Percentiles rank a stretch among this genome's conserved stretches.
Conservation (phyloP, 2,888 invertebrate genomes). For the Hecatera dysodea region DNA sequence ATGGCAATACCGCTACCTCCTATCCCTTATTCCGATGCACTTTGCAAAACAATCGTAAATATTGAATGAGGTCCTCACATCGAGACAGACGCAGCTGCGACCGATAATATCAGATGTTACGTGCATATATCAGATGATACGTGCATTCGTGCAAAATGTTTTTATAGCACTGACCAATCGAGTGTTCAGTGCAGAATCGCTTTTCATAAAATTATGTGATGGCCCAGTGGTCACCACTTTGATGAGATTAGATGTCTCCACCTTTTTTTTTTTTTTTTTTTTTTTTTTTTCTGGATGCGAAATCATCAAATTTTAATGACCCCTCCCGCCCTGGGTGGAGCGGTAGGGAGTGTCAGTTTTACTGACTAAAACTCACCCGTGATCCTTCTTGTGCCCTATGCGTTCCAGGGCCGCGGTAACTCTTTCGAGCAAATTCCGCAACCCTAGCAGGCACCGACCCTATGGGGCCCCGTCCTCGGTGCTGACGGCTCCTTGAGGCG, state of each 20-base stretch:
- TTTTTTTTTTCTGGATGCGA: no score
- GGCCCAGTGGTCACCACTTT: neutral
- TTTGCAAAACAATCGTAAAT: slow-evolving; percentile 81
- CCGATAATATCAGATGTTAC: slow-evolving; percentile 63
- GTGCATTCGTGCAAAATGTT: slow-evolving; percentile 34
- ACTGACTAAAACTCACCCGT: no score
- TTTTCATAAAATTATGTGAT: slow-evolving; percentile 1
- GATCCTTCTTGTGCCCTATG: no score
- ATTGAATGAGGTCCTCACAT: slow-evolving; percentile 82
- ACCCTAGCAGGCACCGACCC: no score
- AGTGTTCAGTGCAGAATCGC: neutral
- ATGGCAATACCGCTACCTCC: slow-evolving; percentile 7
- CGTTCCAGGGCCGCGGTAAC: no score
- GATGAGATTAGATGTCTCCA: neutral
- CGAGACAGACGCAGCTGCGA: slow-evolving; percentile 72
- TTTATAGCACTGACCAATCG: slow-evolving; percentile 26
- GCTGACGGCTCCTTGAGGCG: no score
- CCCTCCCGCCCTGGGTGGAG: no score
- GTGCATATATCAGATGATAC: slow-evolving; percentile 54
- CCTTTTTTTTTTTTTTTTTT: no score
- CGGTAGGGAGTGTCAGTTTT: no score
- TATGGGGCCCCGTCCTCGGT: no score
- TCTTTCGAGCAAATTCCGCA: no score
- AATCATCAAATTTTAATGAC: no score
- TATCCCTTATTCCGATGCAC: neutral